Conservation (phyloP, 2,888 invertebrate species). For the Spodoptera picta region DNA sequence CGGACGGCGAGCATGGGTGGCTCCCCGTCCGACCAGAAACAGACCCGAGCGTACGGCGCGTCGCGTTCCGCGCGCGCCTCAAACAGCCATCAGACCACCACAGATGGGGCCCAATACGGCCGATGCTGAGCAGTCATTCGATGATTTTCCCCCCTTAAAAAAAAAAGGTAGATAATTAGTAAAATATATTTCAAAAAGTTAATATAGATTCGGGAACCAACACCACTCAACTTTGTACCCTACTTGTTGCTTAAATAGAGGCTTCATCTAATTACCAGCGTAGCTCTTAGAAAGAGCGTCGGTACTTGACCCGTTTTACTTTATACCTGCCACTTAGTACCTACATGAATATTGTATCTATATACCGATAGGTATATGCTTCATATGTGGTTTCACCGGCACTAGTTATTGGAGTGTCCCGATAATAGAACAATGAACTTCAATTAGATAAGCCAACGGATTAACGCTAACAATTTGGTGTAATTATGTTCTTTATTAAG, state of each 20-base stretch:
- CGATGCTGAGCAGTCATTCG: too few species aligned
- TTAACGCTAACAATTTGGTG: conserved; percentile 33
- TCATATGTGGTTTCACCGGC: conserved; percentile 11
- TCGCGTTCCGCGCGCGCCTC: too few species aligned
- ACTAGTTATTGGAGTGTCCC: conserved; percentile 30
- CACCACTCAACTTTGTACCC: neutral
- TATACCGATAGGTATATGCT: conserved; percentile 10
- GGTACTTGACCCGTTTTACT: conserved; percentile 45
- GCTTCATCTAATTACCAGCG: conserved; percentile 35
- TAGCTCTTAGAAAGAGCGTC: conserved; percentile 26
- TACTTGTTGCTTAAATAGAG: conserved; percentile 29
- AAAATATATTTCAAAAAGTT: too few species aligned
- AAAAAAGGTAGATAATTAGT: too few species aligned
- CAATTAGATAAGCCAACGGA: conserved; percentile 45
- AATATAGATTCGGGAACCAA: conserved; percentile 5
- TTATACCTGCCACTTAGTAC: conserved; percentile 20
- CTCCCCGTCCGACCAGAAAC: too few species aligned
- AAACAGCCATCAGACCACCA: too few species aligned
- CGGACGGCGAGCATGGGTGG: too few species aligned
- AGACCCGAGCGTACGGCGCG: too few species aligned
- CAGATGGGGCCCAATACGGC: too few species aligned
- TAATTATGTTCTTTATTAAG: conserved; percentile 27
- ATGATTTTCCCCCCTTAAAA: too few species aligned
- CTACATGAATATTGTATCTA: neutral
- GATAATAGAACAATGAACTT: conserved; percentile 50